These are phyloP conservation scores for Aphelinus atriplicis DNA, from an alignment of 1,140 invertebrate genomes.

Conservation along the genomic window DNA sequence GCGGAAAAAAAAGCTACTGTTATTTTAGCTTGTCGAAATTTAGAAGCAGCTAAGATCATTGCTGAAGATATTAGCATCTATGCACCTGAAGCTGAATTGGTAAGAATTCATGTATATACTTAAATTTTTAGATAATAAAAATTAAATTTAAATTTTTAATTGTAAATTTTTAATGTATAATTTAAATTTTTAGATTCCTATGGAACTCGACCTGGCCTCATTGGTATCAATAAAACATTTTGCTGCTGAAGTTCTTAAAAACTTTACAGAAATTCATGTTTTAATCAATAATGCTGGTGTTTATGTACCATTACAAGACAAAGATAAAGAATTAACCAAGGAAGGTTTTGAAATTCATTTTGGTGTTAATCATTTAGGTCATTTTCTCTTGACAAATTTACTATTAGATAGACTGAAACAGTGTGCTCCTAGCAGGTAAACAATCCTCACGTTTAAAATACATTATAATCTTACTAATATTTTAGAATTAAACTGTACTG, in stretches of 20 bases:
- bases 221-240: slow-evolving; percentile 78
- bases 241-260: slow-evolving; percentile 71
- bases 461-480: too few relatives aligned
- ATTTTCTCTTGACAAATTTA: slow-evolving; percentile 86
- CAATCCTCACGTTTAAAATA: slow-evolving; percentile 34
- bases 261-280: slow-evolving; percentile 74
- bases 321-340: slow-evolving; percentile 68
- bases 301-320: slow-evolving; percentile 66
- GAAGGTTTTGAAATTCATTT: slow-evolving; percentile 89
- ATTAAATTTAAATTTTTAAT: neutral
- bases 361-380: slow-evolving; percentile 83
- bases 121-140: slow-evolving; percentile 64
- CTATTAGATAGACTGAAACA: slow-evolving; percentile 75
- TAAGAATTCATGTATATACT: slow-evolving; percentile 49
- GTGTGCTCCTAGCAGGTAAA: slow-evolving; percentile 71
- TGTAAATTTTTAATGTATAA: too few relatives aligned
- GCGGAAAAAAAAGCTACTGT: slow-evolving; percentile 74
- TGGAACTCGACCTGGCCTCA: slow-evolving; percentile 77
- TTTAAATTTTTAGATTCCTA: slow-evolving; percentile 70
- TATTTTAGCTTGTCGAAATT: slow-evolving; percentile 78
- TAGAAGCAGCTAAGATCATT: slow-evolving; percentile 70
- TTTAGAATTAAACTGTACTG: neutral
- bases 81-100: slow-evolving; percentile 70
- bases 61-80: slow-evolving; percentile 71
- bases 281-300: slow-evolving; percentile 84